These are phyloP conservation scores for Pipistrellus pygmaeus DNA, from an alignment of 2,797 vertebrate genomes.

Conservation along the genomic window DNA sequence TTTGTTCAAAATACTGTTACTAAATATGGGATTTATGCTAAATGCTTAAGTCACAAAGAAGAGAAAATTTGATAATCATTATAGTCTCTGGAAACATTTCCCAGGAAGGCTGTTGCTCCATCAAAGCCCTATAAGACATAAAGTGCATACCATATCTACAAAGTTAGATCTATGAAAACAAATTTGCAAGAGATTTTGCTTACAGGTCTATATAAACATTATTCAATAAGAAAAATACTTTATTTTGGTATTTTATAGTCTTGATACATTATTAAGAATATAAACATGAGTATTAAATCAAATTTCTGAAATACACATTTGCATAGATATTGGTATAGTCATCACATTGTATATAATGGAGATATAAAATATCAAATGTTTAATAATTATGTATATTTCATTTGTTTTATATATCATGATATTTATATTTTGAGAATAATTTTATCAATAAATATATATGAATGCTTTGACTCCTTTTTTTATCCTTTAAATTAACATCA, in stretches of 20 bases:
- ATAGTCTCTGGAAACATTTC: background rate
- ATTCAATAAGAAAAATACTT: background rate
- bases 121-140: background rate
- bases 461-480: background rate
- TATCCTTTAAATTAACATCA: background rate
- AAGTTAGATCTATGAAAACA: constrained; percentile 2
- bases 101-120: background rate
- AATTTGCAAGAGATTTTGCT: background rate
- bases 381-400: constrained; percentile 73
- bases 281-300: constrained; percentile 20
- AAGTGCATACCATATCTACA: background rate
- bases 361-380: constrained; percentile 76
- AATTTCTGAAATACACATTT: constrained; percentile 55
- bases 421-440: constrained; percentile 10
- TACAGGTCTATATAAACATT: background rate
- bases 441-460: background rate
- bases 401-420: constrained; percentile 64
- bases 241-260: background rate
- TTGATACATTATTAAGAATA: constrained; percentile 15
- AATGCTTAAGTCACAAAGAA: background rate
- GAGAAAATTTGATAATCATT: background rate
- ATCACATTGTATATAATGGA: constrained; percentile 72
- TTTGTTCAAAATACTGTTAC: background rate
- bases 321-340: constrained; percentile 63
- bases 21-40: background rate